These are phyloP conservation scores for Papilio demoleus DNA, from an alignment of 2,888 invertebrate genomes.

Conservation along the genomic window DNA sequence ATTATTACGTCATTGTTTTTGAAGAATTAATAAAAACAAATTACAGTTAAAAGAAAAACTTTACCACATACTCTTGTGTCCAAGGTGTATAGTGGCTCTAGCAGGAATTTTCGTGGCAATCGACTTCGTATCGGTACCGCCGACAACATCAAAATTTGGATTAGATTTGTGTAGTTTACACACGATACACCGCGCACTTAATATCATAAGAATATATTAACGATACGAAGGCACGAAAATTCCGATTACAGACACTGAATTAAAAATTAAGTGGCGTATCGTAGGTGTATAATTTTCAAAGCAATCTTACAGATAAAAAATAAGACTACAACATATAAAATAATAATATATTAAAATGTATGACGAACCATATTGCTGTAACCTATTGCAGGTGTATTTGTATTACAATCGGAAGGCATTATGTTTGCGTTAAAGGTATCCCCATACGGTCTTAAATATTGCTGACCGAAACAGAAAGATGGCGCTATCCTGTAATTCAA, in stretches of 20 bases:
- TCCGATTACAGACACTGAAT: too few relatives aligned
- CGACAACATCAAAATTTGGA: too few relatives aligned
- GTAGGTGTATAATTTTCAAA: background rate
- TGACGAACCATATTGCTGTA: constrained; percentile 30
- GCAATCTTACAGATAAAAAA: background rate
- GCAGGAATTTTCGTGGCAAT: too few relatives aligned
- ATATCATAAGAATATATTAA: too few relatives aligned
- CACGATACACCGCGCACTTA: too few relatives aligned
- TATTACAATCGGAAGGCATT: constrained; percentile 20
- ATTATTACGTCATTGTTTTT: background rate
- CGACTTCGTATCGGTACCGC: too few relatives aligned
- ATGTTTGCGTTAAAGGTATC: constrained; percentile 18
- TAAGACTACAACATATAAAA: constrained; percentile 16
- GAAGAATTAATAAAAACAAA: too few relatives aligned
- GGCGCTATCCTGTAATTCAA: constrained; percentile 28
- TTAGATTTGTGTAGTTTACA: too few relatives aligned
- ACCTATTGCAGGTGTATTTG: constrained; percentile 19
- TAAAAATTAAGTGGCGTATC: background rate
- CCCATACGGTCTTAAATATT: constrained; percentile 12
- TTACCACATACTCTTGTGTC: background rate
- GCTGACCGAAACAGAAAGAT: constrained; percentile 25
- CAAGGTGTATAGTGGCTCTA: too few relatives aligned
- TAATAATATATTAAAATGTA: constrained; percentile 10
- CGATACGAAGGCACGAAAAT: too few relatives aligned
- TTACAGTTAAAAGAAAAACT: background rate